A percentile compares a stretch with the other conserved stretches of the same genome.
phyloP scores from a whole-genome alignment of 2,797 vertebrate species.

The Lithobates pipiens region DNA sequence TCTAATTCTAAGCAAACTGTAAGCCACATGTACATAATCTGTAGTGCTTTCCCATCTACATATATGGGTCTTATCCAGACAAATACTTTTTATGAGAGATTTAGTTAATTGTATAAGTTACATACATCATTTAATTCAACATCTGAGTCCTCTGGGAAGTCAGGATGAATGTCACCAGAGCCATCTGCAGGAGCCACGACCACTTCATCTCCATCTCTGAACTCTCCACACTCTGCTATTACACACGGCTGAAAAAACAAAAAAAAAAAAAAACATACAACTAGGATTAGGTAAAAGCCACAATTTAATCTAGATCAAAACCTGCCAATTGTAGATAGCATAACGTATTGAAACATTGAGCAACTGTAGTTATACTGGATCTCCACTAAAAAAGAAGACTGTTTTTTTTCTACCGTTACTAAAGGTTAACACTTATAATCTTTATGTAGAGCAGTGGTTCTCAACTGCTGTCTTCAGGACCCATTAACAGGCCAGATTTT shows the following conservation, averaged over 20 bases:
- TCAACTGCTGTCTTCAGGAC: too few relatives aligned
- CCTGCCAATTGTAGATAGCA: background rate
- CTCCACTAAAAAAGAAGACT: too few relatives aligned
- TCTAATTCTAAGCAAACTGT: background rate
- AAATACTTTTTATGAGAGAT: too few relatives aligned
- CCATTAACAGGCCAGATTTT: too few relatives aligned
- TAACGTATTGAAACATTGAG: too few relatives aligned
- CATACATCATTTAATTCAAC: conserved; percentile 89
- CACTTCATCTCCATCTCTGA: conserved; percentile 88
- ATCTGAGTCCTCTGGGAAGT: conserved; percentile 93
- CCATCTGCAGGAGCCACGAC: conserved; percentile 79
- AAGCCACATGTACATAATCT: too few relatives aligned
- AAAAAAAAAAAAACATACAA: background rate
- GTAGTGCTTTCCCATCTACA: too few relatives aligned
- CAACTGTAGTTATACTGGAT: too few relatives aligned
- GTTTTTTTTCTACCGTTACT: too few relatives aligned
- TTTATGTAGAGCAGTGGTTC: too few relatives aligned
- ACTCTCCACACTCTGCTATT: conserved; percentile 90
- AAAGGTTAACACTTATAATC: too few relatives aligned
- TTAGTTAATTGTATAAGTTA: conserved; percentile 28
- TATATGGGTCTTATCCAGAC: too few relatives aligned
- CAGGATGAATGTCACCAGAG: conserved; percentile 87
- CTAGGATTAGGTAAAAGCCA: background rate
- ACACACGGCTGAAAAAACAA: conserved; percentile 79
- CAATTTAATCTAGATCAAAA: background rate